Percentiles rank a stretch among this genome's conserved stretches.
These are phyloP conservation scores for Macrocentrus cingulum DNA, from an alignment of 1,140 invertebrate species.

Conservation along the genomic window DNA sequence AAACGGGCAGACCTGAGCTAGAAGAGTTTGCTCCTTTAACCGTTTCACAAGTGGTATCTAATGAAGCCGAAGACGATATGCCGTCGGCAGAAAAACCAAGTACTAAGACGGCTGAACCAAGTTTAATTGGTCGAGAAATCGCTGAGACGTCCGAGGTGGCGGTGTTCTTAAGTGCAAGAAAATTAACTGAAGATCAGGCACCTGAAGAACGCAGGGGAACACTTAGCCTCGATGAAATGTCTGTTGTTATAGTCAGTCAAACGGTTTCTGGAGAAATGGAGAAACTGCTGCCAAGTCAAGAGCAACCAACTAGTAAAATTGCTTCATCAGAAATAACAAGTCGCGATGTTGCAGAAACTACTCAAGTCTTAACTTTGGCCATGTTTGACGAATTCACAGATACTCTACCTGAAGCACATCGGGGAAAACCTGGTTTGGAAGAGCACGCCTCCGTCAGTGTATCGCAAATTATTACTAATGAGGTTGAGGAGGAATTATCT, in stretches of 20 bases:
- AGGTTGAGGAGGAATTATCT: conserved; percentile 34
- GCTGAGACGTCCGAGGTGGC: conserved; percentile 44
- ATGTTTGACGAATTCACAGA: conserved; percentile 37
- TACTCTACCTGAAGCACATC: conserved; percentile 33
- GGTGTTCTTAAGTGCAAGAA: conserved; percentile 35
- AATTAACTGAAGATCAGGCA: conserved; percentile 28
- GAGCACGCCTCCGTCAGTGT: conserved; percentile 33
- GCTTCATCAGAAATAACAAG: conserved; percentile 39
- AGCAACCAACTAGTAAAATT: conserved; percentile 36
- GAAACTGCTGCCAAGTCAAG: conserved; percentile 27
- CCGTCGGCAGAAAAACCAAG: conserved; percentile 22
- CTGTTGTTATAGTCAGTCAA: conserved; percentile 38
- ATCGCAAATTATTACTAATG: conserved; percentile 32
- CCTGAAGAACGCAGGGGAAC: conserved; percentile 38
- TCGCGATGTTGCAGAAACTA: conserved; percentile 45
- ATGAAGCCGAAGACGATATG: conserved; percentile 45
- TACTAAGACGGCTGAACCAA: conserved; percentile 31
- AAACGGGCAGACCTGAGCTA: conserved; percentile 38
- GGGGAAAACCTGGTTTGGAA: conserved; percentile 32
- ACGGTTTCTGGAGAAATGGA: conserved; percentile 40
- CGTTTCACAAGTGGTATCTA: conserved; percentile 43
- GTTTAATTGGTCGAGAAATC: conserved; percentile 34
- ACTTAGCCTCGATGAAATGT: conserved; percentile 37
- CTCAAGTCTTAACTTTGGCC: conserved; percentile 39
- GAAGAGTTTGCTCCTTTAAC: conserved; percentile 45